A percentile compares a stretch with the other conserved stretches of the same genome.
Evolutionary conservation across 1,140 invertebrate species (phyloP).

Genomic region (Pseudomyrmex cubaensis): DNA sequence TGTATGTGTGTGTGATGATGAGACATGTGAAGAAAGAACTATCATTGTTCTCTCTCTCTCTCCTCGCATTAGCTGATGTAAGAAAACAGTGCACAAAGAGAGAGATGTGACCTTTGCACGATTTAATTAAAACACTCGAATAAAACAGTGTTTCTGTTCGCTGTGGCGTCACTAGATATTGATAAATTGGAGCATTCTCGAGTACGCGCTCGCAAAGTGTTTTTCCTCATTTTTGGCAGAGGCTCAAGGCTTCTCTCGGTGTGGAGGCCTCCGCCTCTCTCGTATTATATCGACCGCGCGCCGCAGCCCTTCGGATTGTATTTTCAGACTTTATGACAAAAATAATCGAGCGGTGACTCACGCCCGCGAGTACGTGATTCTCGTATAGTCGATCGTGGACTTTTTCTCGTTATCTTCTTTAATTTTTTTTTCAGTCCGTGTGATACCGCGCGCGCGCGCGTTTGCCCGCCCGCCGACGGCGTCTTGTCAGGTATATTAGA

Average conservation of each 20-base stretch:
- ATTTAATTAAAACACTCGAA: background rate
- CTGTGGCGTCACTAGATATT: constrained; percentile 56
- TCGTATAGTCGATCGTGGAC: background rate
- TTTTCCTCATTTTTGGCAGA: constrained; percentile 83
- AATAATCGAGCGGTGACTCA: constrained; percentile 83
- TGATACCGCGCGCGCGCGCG: background rate
- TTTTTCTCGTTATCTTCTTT: background rate
- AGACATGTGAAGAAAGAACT: too few relatives aligned
- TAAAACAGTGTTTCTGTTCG: background rate
- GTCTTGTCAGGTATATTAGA: constrained; percentile 35
- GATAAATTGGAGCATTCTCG: constrained; percentile 76
- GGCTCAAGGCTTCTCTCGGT: constrained; percentile 78
- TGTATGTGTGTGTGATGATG: too few relatives aligned
- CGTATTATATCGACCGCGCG: constrained; percentile 60
- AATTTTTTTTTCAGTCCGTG: background rate
- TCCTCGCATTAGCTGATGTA: too few relatives aligned
- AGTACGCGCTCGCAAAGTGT: constrained; percentile 75
- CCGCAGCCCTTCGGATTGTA: constrained; percentile 78
- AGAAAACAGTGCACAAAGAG: background rate
- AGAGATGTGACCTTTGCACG: background rate
- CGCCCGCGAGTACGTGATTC: constrained; percentile 48
- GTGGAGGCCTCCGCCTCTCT: constrained; percentile 43
- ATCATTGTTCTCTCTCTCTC: too few relatives aligned
- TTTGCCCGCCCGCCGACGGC: background rate
- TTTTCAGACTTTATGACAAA: constrained; percentile 84